These are phyloP conservation scores for Channa striata DNA, from an alignment of 2,797 vertebrate genomes.

Conservation along the genomic window DNA sequence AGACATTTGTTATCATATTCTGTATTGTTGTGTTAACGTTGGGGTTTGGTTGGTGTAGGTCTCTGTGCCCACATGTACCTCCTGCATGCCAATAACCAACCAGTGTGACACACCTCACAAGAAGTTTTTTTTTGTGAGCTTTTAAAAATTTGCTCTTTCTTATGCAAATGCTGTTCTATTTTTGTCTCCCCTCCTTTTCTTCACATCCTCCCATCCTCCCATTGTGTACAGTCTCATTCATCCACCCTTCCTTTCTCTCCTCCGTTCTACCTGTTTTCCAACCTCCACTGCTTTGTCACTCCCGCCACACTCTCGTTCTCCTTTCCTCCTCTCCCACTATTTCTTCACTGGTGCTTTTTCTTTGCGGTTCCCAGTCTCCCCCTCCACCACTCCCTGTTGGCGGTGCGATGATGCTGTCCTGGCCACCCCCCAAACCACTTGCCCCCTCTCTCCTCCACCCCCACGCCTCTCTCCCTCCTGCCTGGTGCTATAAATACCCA, in stretches of 20 bases:
- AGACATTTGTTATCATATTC: conserved; percentile 15
- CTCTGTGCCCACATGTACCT: background rate
- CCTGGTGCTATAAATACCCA: conserved; percentile 84
- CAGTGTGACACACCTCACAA: conserved; percentile 16
- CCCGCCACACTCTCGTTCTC: conserved; percentile 4
- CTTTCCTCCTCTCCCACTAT: background rate
- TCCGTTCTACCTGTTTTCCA: conserved; percentile 20
- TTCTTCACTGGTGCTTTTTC: conserved; percentile 48
- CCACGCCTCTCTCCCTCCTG: conserved; percentile 41
- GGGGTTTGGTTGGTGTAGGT: background rate
- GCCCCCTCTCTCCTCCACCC: conserved; percentile 48
- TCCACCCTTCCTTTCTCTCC: conserved; percentile 16
- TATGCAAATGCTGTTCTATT: conserved; percentile 41
- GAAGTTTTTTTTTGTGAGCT: conserved; percentile 21
- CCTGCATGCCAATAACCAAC: conserved; percentile 4
- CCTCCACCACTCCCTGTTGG: conserved; percentile 64
- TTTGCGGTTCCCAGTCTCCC: conserved; percentile 52
- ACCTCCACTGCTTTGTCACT: conserved; percentile 17
- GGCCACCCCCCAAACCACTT: conserved; percentile 66
- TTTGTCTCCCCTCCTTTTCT: conserved; percentile 29
- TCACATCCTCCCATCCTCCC: conserved; percentile 48
- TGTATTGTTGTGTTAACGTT: background rate
- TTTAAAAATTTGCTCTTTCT: conserved; percentile 31
- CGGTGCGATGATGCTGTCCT: conserved; percentile 58
- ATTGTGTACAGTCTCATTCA: conserved; percentile 39